Conservation (phyloP, 2,888 invertebrate species). For the Metopia argyrocephala region DNA sequence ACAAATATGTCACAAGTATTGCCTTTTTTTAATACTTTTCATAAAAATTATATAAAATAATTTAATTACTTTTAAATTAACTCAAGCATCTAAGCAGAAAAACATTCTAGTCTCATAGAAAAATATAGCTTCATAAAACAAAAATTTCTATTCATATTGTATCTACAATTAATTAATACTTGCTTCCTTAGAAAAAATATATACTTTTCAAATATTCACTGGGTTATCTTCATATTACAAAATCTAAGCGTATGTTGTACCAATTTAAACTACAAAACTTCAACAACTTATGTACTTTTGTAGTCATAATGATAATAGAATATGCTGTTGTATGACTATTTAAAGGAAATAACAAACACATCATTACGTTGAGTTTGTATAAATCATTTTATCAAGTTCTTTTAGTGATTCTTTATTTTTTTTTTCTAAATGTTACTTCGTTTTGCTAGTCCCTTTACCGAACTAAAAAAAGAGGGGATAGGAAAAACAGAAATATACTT, state of each 20-base stretch:
- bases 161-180: no score
- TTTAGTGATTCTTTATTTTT: background rate
- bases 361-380: slow-evolving; percentile 53
- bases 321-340: slow-evolving; percentile 45
- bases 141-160: no score
- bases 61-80: no score
- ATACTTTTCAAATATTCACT: background rate
- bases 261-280: background rate
- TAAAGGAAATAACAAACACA: slow-evolving; percentile 58
- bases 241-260: no score
- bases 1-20: no score
- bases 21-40: no score
- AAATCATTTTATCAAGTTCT: slow-evolving; percentile 21
- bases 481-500: background rate
- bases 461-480: background rate
- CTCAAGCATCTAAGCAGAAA: no score
- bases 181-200: no score
- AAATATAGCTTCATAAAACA: no score
- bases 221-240: slow-evolving; percentile 4
- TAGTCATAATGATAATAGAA: slow-evolving; percentile 39
- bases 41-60: no score
- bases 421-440: background rate
- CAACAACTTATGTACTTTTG: background rate
- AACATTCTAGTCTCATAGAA: no score
- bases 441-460: slow-evolving; percentile 15